Evolutionary conservation across 2,797 vertebrate genomes (phyloP).

Genomic region (Gallirallus australis): DNA sequence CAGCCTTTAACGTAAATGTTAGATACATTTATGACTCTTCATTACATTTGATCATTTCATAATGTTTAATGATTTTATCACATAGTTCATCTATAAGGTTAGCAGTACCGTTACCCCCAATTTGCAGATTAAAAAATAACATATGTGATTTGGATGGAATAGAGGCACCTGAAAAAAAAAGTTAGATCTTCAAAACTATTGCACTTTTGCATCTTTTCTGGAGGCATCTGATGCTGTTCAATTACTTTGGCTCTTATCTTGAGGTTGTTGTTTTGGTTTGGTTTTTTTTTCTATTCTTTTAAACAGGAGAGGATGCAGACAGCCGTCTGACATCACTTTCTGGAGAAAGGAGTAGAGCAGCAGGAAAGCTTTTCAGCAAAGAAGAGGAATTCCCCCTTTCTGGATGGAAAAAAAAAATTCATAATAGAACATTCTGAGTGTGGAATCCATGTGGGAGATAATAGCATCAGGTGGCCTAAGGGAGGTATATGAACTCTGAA

Average conservation of each 20-base stretch:
- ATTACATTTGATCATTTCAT: neutral
- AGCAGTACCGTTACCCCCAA: neutral
- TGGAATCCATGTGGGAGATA: fast-evolving
- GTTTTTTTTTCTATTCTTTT: neutral
- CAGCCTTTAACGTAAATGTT: neutral
- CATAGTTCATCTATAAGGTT: neutral
- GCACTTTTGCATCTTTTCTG: neutral
- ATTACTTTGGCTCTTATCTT: neutral
- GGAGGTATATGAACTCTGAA: neutral
- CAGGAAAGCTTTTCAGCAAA: neutral
- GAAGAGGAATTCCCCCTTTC: neutral
- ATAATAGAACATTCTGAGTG: neutral
- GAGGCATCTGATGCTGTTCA: neutral
- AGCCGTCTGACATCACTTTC: neutral
- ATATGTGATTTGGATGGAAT: neutral
- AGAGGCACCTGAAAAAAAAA: neutral
- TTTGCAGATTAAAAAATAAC: neutral
- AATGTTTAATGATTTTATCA: neutral
- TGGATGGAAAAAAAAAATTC: neutral
- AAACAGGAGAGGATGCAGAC: neutral
- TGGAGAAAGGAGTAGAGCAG: neutral
- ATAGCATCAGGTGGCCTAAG: neutral
- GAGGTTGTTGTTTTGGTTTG: neutral
- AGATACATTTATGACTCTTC: neutral
- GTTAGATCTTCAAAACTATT: neutral